Evolutionary conservation across 2,888 invertebrate genomes (phyloP), one percentile per base, ranked within the genome.

Genomic region (Campaea margaritaria): DNA sequence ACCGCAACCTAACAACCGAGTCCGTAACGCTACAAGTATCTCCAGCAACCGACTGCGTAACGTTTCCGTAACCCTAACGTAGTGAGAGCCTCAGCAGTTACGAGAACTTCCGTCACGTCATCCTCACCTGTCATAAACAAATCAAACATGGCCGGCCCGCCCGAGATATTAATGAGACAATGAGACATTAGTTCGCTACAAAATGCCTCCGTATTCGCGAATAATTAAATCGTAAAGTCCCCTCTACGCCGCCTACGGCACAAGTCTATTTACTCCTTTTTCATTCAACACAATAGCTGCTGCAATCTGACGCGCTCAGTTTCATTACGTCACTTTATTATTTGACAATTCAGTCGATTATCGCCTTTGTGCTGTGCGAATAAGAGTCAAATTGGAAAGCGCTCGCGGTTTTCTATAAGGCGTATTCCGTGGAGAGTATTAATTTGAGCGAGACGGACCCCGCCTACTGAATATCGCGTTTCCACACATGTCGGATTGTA

Each of bases 141-240:
- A 90, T 91, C 91, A 91, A 90, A 91, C 88, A 91, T 91, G 91
- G 91, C 91, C 84, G 89, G 83, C 86, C 85, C 84, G 81, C 86
- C 81, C 83, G 84, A 87, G 90, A 91, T 92, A 92, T 91, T 92
- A 92, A 91, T 91, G 91, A 91, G 91, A 92, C 92, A 92, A 92
- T 91, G 89, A 91, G 90, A 88, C 91, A 92, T 92, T 92, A 92
- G 92, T 86, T 83, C 87, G 89, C 86, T 91, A 92, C 92, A 92
- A 92, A 92, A 91, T 92, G 91, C 91, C 92, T 90, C 90, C 88
- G 91, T 89, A 91, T 90, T 91, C 88, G 91, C 92, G 87, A 92
- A 92, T 92, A 92, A 92, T 92, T 91, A 92, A 92, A 92, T 92
- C 92, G 92, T 92, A 91, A 92, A 91, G 90, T 86, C 91, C 91